Percentiles rank a stretch among this genome's conserved stretches.
These are phyloP conservation scores for Polyergus mexicanus DNA, from an alignment of 1,140 invertebrate genomes.

Conservation along the genomic window DNA sequence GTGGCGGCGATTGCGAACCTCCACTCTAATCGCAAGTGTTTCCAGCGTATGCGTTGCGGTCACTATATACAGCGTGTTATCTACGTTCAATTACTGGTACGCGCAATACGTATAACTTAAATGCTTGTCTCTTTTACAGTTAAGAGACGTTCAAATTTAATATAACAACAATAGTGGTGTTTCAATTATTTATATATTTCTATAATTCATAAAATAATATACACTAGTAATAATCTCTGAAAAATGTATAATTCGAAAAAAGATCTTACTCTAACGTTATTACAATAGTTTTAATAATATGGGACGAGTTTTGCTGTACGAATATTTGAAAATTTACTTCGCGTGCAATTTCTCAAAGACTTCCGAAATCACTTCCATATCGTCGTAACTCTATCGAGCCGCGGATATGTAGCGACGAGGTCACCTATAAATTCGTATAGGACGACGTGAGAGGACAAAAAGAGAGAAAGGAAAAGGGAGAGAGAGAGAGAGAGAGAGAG, in stretches of 20 bases:
- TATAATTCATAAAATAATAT: background rate
- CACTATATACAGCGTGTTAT: constrained; percentile 28
- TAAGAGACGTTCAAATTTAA: constrained; percentile 7
- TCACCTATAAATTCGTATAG: constrained; percentile 74
- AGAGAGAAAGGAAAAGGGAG: background rate
- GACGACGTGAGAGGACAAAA: background rate
- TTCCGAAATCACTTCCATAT: constrained; percentile 72
- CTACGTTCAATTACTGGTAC: constrained; percentile 18
- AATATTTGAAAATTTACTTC: constrained; percentile 12
- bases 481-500: constrained; percentile 19
- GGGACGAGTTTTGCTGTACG: background rate
- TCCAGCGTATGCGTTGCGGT: constrained; percentile 62
- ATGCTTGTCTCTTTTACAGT: background rate
- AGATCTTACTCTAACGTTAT: too few relatives aligned
- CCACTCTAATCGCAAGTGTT: constrained; percentile 70
- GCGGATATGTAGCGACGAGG: constrained; percentile 68
- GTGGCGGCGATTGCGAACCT: constrained; percentile 53
- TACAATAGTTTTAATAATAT: too few relatives aligned
- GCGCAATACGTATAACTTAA: background rate
- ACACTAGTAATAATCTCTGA: background rate
- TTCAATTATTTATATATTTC: background rate
- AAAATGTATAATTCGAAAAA: too few relatives aligned
- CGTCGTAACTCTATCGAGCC: constrained; percentile 66
- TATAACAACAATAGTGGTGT: background rate
- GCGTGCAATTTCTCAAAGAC: constrained; percentile 35